Base-by-base conservation (phyloP, 2,797 vertebrate genomes). In the Scomberomorus guttatus region DNA sequence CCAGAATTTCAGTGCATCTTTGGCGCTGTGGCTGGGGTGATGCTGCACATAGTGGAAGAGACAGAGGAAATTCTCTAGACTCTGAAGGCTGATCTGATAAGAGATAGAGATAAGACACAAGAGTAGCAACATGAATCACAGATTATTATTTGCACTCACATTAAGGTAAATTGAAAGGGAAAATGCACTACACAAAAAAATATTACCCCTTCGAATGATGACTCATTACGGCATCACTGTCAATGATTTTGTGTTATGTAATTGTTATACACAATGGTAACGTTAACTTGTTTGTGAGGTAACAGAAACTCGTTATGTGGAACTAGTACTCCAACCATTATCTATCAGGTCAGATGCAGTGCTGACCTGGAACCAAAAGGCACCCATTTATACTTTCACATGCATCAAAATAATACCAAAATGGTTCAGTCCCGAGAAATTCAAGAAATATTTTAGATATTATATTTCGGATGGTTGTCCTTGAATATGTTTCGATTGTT, bases 1-100 rank as follows among this genome's bases (percentile, higher is more conserved):
- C 96, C 96, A 96, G 91, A 96, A 96, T 75, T 85, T 95, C 77
- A 96, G 92, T 18, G 91, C 90, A 90, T 95, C 94, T 87, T 92
- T 94, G 77, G 60, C 81, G 51, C 72, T 77, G 37, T 81, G 87
- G 78, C 66, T 82, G 67, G 87, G 80, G 55, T 92, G 85, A 69
- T 94, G 95, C 70, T 94, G 94, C 79, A 94, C 93, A 69, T 91
- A 95, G 89, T 96, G 94, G 88, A 96, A 96, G 82, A 95, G 93
- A 61, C 94, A 95, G 65, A 96, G 94, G 87, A 96, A 96, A 73
- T 89, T 94, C 86, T 96, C 96, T 85, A 96, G 89, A 79, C 93
- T 94, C 82, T 95, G 94, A 77, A 96, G 91, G 85, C 90, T 96
- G 86, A 96, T 93, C 96, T 96, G 89, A 80, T 32, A 56, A 73